phyloP scores from a whole-genome alignment of 1,140 invertebrate genomes.

The Cherax quadricarinatus region DNA sequence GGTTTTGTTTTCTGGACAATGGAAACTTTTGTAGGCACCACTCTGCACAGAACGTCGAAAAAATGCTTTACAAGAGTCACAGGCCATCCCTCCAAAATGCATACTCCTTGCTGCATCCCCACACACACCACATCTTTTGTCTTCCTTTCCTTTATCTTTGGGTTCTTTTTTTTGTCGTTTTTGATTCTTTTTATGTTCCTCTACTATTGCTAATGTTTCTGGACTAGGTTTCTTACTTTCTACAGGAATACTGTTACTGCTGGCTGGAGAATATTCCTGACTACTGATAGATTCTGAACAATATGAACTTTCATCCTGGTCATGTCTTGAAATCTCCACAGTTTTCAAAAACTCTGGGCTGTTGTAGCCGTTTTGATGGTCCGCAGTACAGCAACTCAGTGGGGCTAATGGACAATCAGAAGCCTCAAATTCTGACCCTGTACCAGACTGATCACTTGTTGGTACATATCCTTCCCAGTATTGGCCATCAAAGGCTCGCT shows the following conservation, averaged over 20 bases:
- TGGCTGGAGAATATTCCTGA: conserved; percentile 40
- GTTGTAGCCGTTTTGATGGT: background rate
- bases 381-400: conserved; percentile 3
- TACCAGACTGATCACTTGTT: background rate
- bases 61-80: conserved; percentile 76
- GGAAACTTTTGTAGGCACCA: conserved; percentile 75
- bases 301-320: conserved; percentile 29
- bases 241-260: conserved; percentile 22
- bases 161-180: conserved; percentile 48
- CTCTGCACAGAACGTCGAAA: conserved; percentile 76
- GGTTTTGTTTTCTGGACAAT: conserved; percentile 75
- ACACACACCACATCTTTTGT: conserved; percentile 72
- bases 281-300: conserved; percentile 47
- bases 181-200: conserved; percentile 50
- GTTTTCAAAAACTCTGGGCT: conserved; percentile 19
- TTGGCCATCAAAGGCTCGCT: conserved; percentile 33
- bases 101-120: conserved; percentile 72
- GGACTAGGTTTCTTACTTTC: conserved; percentile 23
- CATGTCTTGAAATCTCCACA: background rate
- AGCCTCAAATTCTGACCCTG: conserved; percentile 4
- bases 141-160: conserved; percentile 54
- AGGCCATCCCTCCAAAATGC: conserved; percentile 75
- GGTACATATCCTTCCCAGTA: conserved; percentile 52
- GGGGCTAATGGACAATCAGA: conserved; percentile 16
- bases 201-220: background rate